Evolutionary conservation across 2,113 vertebrate species (phyloP).

Genomic region (Nothocercus nigrocapillus): DNA sequence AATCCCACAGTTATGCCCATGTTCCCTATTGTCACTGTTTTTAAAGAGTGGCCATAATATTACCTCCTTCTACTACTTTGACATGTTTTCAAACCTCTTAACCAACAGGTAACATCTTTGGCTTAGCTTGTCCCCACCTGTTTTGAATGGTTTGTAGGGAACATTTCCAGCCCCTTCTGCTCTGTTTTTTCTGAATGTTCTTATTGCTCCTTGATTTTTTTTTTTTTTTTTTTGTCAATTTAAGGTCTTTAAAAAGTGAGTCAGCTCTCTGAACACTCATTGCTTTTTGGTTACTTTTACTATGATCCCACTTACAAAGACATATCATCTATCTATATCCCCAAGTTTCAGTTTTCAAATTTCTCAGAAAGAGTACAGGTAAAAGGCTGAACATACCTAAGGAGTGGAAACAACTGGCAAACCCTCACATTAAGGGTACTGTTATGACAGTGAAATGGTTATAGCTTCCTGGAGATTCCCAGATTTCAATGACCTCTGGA

Average conservation of each 20-base stretch:
- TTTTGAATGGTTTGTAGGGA: background rate
- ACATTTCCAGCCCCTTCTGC: background rate
- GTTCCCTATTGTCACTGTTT: constrained; percentile 2
- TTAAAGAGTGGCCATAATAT: background rate
- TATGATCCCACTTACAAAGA: background rate
- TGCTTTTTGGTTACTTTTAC: background rate
- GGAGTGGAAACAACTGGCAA: background rate
- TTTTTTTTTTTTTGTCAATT: background rate
- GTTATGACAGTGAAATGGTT: background rate
- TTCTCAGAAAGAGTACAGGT: background rate
- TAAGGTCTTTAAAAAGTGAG: background rate
- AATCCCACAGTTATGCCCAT: background rate
- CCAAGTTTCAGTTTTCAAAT: background rate
- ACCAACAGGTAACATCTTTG: background rate
- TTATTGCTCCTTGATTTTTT: background rate
- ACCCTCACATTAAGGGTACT: background rate
- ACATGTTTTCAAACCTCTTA: constrained; percentile 10
- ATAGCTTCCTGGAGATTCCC: background rate
- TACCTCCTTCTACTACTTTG: background rate
- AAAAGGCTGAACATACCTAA: background rate
- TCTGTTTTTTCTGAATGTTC: background rate
- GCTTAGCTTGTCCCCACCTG: background rate
- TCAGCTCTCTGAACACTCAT: background rate
- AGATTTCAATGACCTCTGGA: background rate
- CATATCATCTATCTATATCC: background rate